Base-by-base conservation (phyloP, 1,140 invertebrate species). In the Zaprionus ornatus region DNA sequence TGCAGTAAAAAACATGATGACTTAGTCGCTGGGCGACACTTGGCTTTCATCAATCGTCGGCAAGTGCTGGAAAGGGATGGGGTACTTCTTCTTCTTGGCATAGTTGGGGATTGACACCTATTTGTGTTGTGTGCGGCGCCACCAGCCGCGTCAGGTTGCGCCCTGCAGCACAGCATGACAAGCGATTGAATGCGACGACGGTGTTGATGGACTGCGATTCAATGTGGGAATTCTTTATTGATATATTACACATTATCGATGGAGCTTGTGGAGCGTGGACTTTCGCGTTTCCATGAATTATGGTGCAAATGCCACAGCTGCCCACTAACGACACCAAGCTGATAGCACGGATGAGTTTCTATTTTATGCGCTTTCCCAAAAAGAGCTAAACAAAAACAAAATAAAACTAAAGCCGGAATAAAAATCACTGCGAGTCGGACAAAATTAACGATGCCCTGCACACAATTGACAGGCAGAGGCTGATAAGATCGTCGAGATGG, bases 241-340 rank as follows among this genome's bases (percentile, higher is more conserved):
- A 80, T 80, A 88, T 83, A 74, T 87, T 80, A 84, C 83, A 84
- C 83, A 79, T 86, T 87, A 87, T 87, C 76, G 83, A 48, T 62
- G 63, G 10, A 52, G 52, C 25, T 59, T 32, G 55, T 64, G 63
- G 21, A 23, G 52, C 27, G 35, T 15, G 42, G 65, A 69, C 83
- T 88, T 87, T 86, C 84, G 74, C 77, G 70, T 80, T 71, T 80
- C 62, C 40, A 69, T 87, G 78, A 87, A 65, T 88, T 86, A 87
- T 86, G 73, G 72, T 67, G 56, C 55, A 55, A 71, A 71, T 59
- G 42, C 60, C 57, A 71, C 63, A 52, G 73, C 71, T 74, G 72
- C 84, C 75, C 72, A 79, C 75, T 73, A 74, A 70, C 74, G 76
- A 74, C 27, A 52, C 29, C 21, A 1, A 61, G 60, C 68, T 61